Evolutionary conservation across 1,140 invertebrate species (phyloP).

Genomic region (Philaenus spumarius): DNA sequence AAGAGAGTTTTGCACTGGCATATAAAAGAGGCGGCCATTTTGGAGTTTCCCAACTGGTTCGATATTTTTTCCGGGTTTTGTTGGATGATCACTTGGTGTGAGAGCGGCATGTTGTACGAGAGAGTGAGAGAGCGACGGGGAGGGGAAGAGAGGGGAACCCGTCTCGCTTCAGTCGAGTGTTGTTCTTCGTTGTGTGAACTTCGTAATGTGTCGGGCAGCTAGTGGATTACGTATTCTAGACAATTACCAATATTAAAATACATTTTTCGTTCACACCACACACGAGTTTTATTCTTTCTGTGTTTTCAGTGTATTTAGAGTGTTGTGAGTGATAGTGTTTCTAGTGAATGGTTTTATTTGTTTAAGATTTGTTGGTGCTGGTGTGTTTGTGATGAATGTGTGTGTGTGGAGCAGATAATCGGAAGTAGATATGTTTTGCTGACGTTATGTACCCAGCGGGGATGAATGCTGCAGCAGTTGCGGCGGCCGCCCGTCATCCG

Average conservation of each 20-base stretch:
- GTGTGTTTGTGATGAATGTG: neutral
- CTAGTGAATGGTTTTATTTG: no score
- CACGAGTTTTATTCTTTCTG: no score
- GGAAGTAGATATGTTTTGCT: constrained; percentile 21
- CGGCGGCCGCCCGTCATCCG: constrained; percentile 33
- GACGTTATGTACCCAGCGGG: constrained; percentile 33
- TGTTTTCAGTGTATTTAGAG: neutral
- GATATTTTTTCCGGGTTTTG: neutral
- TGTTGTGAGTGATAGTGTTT: constrained; percentile 5
- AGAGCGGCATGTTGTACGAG: constrained; percentile 20
- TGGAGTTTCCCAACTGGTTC: neutral
- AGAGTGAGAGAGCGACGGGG: constrained; percentile 19
- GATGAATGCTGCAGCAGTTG: constrained; percentile 34
- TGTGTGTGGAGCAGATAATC: constrained; percentile 6
- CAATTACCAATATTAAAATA: no score
- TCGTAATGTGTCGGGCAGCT: constrained; percentile 5
- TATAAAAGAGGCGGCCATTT: neutral
- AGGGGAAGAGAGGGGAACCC: constrained; percentile 21
- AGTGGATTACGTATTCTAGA: constrained; percentile 10
- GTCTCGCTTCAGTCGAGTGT: neutral
- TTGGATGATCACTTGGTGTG: constrained; percentile 9
- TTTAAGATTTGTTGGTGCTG: no score
- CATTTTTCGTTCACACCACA: no score
- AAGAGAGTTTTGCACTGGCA: constrained; percentile 17
- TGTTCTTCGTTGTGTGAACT: neutral